Evolutionary conservation across 2,113 vertebrate genomes (phyloP).

Genomic region (Octodon degus): DNA sequence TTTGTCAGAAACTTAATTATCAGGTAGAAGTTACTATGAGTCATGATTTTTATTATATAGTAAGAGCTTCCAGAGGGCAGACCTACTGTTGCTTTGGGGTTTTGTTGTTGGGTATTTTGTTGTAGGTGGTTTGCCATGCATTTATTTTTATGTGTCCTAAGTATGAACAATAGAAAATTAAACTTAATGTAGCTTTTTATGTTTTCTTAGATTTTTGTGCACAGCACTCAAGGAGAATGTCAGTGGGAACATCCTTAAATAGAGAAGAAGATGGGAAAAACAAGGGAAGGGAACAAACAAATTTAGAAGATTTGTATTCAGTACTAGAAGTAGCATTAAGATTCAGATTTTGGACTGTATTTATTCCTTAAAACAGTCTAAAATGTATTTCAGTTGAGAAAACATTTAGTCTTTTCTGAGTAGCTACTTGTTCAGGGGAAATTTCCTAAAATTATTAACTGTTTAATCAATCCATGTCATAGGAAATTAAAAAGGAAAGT

Average conservation of each 20-base stretch:
- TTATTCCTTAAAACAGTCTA: conserved; percentile 51
- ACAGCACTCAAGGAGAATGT: not conserved
- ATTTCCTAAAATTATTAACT: conserved; percentile 50
- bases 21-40: conserved; percentile 19
- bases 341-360: conserved; percentile 28
- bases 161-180: conserved; percentile 51
- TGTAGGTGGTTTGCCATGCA: conserved; percentile 7
- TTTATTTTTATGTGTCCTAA: conserved; percentile 8
- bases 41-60: conserved; percentile 21
- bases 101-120: conserved; percentile 34
- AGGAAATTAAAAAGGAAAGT: conserved; percentile 56
- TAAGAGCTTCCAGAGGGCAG: conserved; percentile 3
- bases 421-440: conserved; percentile 23
- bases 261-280: not conserved
- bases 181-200: conserved; percentile 49
- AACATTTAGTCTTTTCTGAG: conserved; percentile 47
- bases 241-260: conserved; percentile 1
- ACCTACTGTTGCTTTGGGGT: not conserved
- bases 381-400: conserved; percentile 52
- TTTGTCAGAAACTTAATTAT: conserved; percentile 55
- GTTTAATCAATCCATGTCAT: not conserved
- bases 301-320: conserved; percentile 14
- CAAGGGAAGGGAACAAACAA: not conserved
- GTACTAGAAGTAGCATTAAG: conserved; percentile 27
- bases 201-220: conserved; percentile 46